Percentiles rank a stretch among this genome's conserved stretches.
Evolutionary conservation across 2,113 vertebrate species (phyloP).

Genomic region (Oxygymnocypris stewartii): DNA sequence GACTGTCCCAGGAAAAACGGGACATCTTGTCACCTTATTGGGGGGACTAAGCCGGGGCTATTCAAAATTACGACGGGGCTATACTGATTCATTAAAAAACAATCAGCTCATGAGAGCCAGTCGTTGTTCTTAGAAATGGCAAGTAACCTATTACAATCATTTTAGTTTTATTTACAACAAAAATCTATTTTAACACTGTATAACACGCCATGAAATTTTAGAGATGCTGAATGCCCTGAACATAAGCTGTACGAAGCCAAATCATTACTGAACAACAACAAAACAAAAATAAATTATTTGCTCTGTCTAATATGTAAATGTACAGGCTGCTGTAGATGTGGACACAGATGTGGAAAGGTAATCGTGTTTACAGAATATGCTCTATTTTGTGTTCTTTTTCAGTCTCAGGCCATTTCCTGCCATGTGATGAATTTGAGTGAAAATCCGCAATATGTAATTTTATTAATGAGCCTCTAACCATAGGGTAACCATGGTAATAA

Average conservation of each 20-base stretch:
- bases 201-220: not conserved
- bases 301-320: not conserved
- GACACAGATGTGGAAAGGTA: conserved; percentile 10
- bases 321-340: not conserved
- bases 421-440: conserved; percentile 59
- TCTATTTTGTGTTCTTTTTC: conserved; percentile 49
- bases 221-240: not conserved
- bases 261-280: conserved; percentile 19
- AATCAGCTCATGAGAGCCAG: not conserved
- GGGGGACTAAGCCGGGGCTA: no score
- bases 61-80: no score
- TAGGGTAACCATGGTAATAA: conserved; percentile 65
- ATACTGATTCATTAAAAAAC: not conserved
- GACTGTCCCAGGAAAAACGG: no score
- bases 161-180: not conserved
- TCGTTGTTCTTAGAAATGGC: not conserved
- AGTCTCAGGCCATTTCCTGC: conserved; percentile 53
- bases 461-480: conserved; percentile 52
- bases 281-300: not conserved
- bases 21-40: no score
- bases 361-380: conserved; percentile 22
- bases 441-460: conserved; percentile 50
- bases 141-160: not conserved
- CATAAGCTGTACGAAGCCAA: not conserved
- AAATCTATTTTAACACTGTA: not conserved